Base-by-base conservation (phyloP, 2,888 invertebrate genomes). In the Harpalus rufipes region DNA sequence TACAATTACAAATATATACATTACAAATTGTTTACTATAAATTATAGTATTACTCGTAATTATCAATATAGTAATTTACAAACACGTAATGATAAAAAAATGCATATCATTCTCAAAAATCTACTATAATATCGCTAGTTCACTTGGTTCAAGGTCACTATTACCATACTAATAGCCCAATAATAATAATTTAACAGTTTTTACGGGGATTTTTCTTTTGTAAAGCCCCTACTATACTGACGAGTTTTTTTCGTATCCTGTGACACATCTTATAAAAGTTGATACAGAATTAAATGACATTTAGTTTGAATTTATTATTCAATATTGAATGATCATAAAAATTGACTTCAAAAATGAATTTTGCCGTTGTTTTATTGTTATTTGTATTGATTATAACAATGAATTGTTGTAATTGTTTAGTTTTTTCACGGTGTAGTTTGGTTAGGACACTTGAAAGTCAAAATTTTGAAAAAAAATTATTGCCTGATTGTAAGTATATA, bases 401-500 rank as follows among this genome's bases (percentile, higher is more conserved):
- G 8, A 51, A 12, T 51, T 51, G 44, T 51, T 51, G 44, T 51
- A 51, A 51, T 51, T 12, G 44, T 51, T 12, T 51, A 51, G 44
- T 51, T 2, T 80, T 44, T 44, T 41, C 80, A 12, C 61, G 80
- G 44, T 80, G 80, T 63, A 80, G 63, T 41, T 44, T 80, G 14
- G 63, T 58, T 18, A 41, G 63, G 16, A n/a, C 51, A 4, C 63
- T 80, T 8, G n/a, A 32, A 44, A 18, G 8, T 12, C 41, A 80
- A 8, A 63, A 41, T 8, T 80, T 80, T 63, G 21, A 51, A 3
- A 80, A 41, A 41, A 41, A 79, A 1, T 25, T 39, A 16, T 39
- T 80, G n/a, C 41, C 41, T 39, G 63, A 80, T 80, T 80, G 80
- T 80, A 80, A 80, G 80, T 80, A 61, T 8, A 0, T 0, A 32